Conservation (phyloP, 2,797 vertebrate species). For the Tapirus indicus region DNA sequence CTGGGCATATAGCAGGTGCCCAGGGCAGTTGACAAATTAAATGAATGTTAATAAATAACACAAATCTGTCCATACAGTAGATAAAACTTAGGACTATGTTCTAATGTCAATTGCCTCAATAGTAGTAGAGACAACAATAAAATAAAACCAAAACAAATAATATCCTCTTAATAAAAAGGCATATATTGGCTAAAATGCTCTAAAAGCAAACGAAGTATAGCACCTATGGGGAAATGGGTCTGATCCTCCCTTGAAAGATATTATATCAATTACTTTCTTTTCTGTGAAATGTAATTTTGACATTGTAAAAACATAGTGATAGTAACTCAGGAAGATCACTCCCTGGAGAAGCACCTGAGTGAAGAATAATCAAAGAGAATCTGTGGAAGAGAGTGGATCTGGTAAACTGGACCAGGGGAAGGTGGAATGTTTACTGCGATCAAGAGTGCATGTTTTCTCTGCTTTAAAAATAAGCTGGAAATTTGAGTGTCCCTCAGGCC, state of each 20-base stretch:
- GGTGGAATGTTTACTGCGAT: neutral
- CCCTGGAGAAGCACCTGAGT: neutral
- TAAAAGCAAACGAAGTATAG: conserved; percentile 22
- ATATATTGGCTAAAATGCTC: neutral
- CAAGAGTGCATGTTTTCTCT: neutral
- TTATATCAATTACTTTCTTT: conserved; percentile 36
- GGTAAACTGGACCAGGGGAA: no score
- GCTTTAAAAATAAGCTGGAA: neutral
- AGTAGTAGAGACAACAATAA: neutral
- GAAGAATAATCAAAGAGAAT: neutral
- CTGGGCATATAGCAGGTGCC: neutral
- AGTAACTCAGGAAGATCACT: neutral
- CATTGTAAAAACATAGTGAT: neutral
- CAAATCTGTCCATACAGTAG: neutral
- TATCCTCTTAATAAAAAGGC: conserved; percentile 32
- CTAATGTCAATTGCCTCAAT: neutral
- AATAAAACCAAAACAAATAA: conserved; percentile 21
- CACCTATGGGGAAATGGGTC: neutral
- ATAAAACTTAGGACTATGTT: neutral
- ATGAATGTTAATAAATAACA: neutral
- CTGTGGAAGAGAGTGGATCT: neutral
- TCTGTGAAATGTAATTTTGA: conserved; percentile 53
- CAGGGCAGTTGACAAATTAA: neutral
- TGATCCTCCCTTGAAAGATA: neutral
- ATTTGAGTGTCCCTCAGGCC: neutral